Percentiles rank a stretch among this genome's conserved stretches.
Evolutionary conservation across 2,113 vertebrate species (phyloP).

Genomic region (Coregonus clupeaformis): DNA sequence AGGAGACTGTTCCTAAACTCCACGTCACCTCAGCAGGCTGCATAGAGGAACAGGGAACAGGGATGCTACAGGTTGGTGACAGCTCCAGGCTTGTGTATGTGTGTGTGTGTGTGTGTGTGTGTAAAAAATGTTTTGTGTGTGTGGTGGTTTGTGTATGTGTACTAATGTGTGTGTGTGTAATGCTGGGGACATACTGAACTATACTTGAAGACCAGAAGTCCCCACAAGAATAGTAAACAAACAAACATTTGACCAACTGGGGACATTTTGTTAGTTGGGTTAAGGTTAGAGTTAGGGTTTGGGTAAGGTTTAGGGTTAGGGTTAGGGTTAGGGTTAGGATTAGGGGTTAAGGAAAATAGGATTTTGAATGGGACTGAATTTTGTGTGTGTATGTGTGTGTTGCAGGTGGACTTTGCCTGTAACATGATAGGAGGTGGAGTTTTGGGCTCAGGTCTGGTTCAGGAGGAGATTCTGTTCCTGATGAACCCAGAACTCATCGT

Average conservation of each 20-base stretch:
- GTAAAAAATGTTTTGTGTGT: neutral
- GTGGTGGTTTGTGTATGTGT: too few relatives aligned
- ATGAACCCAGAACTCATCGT: constrained; percentile 73
- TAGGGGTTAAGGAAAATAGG: too few relatives aligned
- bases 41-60: constrained; percentile 62
- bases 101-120: constrained; percentile 1
- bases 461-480: constrained; percentile 76
- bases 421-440: constrained; percentile 68
- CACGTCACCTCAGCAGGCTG: constrained; percentile 45
- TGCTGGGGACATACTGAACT: too few relatives aligned
- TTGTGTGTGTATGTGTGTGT: neutral
- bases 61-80: constrained; percentile 69
- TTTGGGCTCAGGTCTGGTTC: constrained; percentile 65
- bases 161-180: too few relatives aligned
- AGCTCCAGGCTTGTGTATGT: neutral
- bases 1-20: constrained; percentile 46
- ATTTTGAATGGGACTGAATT: too few relatives aligned
- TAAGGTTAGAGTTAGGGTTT: too few relatives aligned
- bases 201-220: too few relatives aligned
- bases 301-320: too few relatives aligned
- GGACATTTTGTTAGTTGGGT: too few relatives aligned
- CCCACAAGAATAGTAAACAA: too few relatives aligned
- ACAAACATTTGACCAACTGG: too few relatives aligned
- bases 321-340: too few relatives aligned
- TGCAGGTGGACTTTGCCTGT: constrained; percentile 73